phyloP scores from a whole-genome alignment of 2,888 invertebrate genomes.

The Drosophila differens region DNA sequence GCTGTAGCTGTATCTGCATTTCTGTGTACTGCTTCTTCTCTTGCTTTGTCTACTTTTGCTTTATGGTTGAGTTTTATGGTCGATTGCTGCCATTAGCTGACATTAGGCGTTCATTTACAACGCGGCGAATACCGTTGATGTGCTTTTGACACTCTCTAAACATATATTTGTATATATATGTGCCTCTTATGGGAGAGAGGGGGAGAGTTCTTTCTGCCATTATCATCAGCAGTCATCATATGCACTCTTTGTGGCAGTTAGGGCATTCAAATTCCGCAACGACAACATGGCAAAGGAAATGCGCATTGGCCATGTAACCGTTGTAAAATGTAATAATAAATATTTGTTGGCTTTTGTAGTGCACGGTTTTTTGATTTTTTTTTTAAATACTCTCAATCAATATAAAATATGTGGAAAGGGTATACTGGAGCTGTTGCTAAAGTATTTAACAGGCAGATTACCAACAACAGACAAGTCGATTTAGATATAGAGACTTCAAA shows the following conservation, averaged over 20 bases:
- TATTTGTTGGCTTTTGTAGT: slow-evolving; percentile 74
- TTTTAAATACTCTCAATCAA: slow-evolving; percentile 19
- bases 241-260: slow-evolving; percentile 13
- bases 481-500: not conserved
- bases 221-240: slow-evolving; percentile 4
- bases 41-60: not conserved
- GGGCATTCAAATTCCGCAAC: slow-evolving; percentile 47
- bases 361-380: slow-evolving; percentile 12
- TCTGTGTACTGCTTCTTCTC: not conserved
- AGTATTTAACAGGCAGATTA: not conserved
- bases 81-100: slow-evolving; percentile 34
- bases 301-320: slow-evolving; percentile 55
- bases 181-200: not conserved
- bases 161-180: not conserved
- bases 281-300: slow-evolving; percentile 38
- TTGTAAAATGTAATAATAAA: slow-evolving; percentile 74
- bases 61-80: slow-evolving; percentile 30
- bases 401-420: not conserved
- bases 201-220: not conserved
- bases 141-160: slow-evolving; percentile 1
- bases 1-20: not conserved
- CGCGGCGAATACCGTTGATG: slow-evolving; percentile 34
- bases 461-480: not conserved
- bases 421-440: not conserved
- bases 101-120: slow-evolving; percentile 38